A percentile compares a stretch with the other conserved stretches of the same genome.
These are phyloP conservation scores for Sinella curviseta DNA, from an alignment of 1,140 invertebrate genomes.

Conservation along the genomic window DNA sequence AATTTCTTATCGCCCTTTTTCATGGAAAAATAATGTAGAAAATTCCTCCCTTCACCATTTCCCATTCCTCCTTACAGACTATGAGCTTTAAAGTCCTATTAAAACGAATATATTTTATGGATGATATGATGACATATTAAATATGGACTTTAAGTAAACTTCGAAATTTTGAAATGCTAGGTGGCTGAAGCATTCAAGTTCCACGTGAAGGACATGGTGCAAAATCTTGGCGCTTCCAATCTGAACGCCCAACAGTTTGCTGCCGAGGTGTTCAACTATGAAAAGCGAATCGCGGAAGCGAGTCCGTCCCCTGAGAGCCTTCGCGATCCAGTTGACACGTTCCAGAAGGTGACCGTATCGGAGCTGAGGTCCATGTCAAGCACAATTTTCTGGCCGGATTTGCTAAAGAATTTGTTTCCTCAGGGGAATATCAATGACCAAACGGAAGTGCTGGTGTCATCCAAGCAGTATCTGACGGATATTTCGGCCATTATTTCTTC, in stretches of 20 bases:
- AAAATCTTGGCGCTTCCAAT: constrained; percentile 58
- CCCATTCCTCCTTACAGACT: no score
- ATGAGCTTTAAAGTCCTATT: no score
- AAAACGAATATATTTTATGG: no score
- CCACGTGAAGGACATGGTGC: constrained; percentile 61
- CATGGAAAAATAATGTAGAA: constrained; percentile 1
- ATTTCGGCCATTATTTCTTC: constrained; percentile 61
- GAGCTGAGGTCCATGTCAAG: constrained; percentile 56
- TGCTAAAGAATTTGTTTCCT: constrained; percentile 62
- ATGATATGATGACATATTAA: no score
- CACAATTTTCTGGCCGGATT: constrained; percentile 60
- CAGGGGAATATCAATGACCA: constrained; percentile 57
- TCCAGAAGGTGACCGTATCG: constrained; percentile 55
- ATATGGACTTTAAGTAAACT: no score
- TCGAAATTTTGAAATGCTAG: no score
- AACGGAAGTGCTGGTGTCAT: constrained; percentile 61
- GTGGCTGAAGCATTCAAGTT: constrained; percentile 60
- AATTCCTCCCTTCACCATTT: background rate
- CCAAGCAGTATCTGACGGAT: constrained; percentile 59
- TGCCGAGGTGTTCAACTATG: constrained; percentile 63
- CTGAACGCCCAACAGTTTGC: constrained; percentile 59
- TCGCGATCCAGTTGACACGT: constrained; percentile 54
- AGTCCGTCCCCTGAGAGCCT: constrained; percentile 54
- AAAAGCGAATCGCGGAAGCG: constrained; percentile 63
- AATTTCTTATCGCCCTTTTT: constrained; percentile 1